Percentiles rank a stretch among this genome's conserved stretches.
Conservation (phyloP, 1,140 invertebrate genomes). For the Gyrodactylus bullatarudis region DNA sequence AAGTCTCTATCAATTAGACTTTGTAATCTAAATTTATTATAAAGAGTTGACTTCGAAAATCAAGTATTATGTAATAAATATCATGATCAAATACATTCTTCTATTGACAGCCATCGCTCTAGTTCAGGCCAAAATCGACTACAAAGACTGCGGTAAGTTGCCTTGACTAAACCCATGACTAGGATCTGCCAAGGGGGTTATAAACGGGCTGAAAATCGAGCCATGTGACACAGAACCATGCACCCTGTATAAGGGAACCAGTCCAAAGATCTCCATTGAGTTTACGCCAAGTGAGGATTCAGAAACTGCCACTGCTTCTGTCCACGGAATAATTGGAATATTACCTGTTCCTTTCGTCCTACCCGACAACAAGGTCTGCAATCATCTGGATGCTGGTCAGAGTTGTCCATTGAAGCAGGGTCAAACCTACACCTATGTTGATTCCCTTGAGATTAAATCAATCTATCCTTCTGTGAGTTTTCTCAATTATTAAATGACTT, state of each 20-base stretch:
- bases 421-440: conserved; percentile 25
- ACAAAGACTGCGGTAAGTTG: too few species aligned
- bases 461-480: conserved; percentile 30
- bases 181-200: background rate
- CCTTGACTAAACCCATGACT: background rate
- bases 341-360: conserved; percentile 34
- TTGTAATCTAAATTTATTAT: too few species aligned
- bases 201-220: background rate
- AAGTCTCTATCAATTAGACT: too few species aligned
- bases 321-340: conserved; percentile 31
- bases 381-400: conserved; percentile 27
- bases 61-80: too few species aligned
- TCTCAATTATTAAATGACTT: too few species aligned
- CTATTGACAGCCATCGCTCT: too few species aligned
- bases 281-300: conserved; percentile 9
- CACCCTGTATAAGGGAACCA: background rate
- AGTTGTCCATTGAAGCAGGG: conserved; percentile 30
- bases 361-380: conserved; percentile 31
- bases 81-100: too few species aligned
- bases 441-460: conserved; percentile 26
- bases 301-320: conserved; percentile 10
- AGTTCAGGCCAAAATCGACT: too few species aligned
- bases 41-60: too few species aligned
- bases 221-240: background rate
- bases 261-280: background rate